A percentile compares a stretch with the other conserved stretches of the same genome.
These are phyloP conservation scores for Bicyclus anynana DNA, from an alignment of 1,140 invertebrate genomes.

Conservation along the genomic window DNA sequence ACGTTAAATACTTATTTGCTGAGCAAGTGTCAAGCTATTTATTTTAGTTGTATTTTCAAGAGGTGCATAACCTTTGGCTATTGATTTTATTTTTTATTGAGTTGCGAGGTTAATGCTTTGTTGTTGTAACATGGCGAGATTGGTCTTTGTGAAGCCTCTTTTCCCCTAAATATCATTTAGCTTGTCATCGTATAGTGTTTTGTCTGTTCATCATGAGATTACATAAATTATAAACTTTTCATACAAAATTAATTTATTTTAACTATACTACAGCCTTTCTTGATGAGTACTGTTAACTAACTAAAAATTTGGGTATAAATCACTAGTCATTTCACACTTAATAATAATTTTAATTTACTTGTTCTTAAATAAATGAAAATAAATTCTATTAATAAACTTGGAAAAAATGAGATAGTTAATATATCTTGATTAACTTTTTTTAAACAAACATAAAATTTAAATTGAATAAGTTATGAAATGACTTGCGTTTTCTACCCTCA, in stretches of 20 bases:
- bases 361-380: too few relatives aligned
- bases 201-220: not conserved
- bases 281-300: too few relatives aligned
- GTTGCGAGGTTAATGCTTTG: constrained; percentile 1
- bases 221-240: constrained; percentile 3
- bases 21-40: not conserved
- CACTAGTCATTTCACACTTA: too few relatives aligned
- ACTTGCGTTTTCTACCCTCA: too few relatives aligned
- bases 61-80: constrained; percentile 3
- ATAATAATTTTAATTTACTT: too few relatives aligned
- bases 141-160: not conserved
- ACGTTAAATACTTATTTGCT: not conserved
- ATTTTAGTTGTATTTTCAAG: not conserved
- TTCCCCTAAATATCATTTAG: not conserved
- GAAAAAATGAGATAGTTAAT: too few relatives aligned
- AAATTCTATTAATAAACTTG: too few relatives aligned
- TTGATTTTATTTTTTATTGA: constrained; percentile 10
- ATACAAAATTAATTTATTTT: not conserved
- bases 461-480: too few relatives aligned
- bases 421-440: too few relatives aligned
- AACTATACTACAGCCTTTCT: too few relatives aligned
- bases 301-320: too few relatives aligned
- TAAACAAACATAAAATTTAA: too few relatives aligned
- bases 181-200: not conserved
- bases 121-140: not conserved